Base-by-base conservation (phyloP, 2,797 vertebrate species). In the Poecilia wingei region DNA sequence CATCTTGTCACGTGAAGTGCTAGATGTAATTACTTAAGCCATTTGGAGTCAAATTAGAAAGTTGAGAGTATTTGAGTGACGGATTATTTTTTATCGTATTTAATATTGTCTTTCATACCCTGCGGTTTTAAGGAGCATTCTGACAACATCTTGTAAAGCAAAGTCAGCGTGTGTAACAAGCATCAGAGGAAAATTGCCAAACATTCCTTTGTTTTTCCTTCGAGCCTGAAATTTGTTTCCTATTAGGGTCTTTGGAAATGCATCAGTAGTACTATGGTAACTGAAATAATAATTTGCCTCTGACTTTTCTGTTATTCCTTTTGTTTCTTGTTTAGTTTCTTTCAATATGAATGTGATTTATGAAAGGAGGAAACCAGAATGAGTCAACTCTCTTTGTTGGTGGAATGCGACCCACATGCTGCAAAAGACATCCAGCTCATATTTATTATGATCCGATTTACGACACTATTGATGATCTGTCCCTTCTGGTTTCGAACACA, bases 351-450 rank as follows among this genome's bases (percentile, higher is more conserved):
- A 73, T 47, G 13, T 81, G 79, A 87, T 85, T 83, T 86, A 71
- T 76, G 79, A 88, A 88, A 74, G 69, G 85, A 90, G 84, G 86
- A 72, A 90, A 90, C 82, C 74, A 36, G 82, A 83, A 87, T 95
- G 95, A 96, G 86, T 94, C 94, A 95, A 84, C 66, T 78, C 83
- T 93, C 86, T 92, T 84, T 80, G 66, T 89, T 86, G 86, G 88
- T 53, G 82, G 86, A 79, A 91, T 87, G 77, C 47, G 78, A 86
- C 85, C 85, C 75, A n/a, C 72, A 80, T 84, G 86, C 93, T 89
- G 91, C 86, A 84, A 85, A 89, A 94, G 86, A 92, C 88, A 92
- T 94, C 88, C 88, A 84, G 83, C 82, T 88, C 84, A 77, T 88
- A 89, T 92, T 92, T 80, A 81, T 91, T 86, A 91, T 83, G 86